Conservation (phyloP, 1,140 invertebrate genomes). For the Dicyema japonicum region DNA sequence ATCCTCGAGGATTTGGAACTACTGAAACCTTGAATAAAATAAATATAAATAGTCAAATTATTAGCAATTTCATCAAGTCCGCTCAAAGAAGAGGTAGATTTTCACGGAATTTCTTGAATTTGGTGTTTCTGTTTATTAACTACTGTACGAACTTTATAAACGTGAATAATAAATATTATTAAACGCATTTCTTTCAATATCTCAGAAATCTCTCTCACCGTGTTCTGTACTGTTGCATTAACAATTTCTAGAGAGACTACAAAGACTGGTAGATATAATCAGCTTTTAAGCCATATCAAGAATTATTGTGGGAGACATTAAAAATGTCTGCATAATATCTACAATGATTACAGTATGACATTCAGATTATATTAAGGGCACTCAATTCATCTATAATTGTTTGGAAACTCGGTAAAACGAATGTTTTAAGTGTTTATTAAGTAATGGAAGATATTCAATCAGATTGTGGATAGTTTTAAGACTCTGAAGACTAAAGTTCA, state of each 20-base stretch:
- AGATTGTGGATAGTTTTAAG: conserved; percentile 8
- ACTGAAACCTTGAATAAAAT: conserved; percentile 51
- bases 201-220: conserved; percentile 30
- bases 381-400: conserved; percentile 29
- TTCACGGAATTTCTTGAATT: conserved; percentile 40
- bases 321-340: conserved; percentile 29
- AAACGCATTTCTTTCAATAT: conserved; percentile 35
- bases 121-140: conserved; percentile 41
- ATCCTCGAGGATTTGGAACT: conserved; percentile 56
- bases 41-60: conserved; percentile 48
- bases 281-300: too few species aligned
- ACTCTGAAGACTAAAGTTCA: conserved; percentile 18
- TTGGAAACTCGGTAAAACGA: conserved; percentile 26
- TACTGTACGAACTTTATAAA: conserved; percentile 30
- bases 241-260: too few species aligned
- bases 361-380: conserved; percentile 36
- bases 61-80: conserved; percentile 30
- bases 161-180: conserved; percentile 41
- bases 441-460: conserved; percentile 48
- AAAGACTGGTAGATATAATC: too few species aligned
- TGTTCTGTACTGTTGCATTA: too few species aligned
- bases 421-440: conserved; percentile 11
- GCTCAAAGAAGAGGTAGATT: conserved; percentile 30
- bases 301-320: too few species aligned
- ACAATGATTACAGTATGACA: conserved; percentile 35